phyloP scores from a whole-genome alignment of 2,888 invertebrate genomes.

The Oxytorus armatus region DNA sequence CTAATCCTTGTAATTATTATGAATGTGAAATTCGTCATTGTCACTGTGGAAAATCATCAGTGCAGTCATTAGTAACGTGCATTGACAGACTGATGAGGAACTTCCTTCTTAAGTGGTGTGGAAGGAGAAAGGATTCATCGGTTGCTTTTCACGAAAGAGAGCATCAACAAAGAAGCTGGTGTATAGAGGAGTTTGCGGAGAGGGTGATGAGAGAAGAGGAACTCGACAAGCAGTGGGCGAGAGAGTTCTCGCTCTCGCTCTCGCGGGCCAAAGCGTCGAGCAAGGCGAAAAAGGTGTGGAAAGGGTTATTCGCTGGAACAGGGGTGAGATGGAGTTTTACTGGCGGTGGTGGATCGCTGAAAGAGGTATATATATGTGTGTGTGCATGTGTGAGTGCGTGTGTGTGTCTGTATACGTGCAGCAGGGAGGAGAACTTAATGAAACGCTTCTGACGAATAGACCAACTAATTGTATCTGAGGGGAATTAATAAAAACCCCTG shows the following conservation, averaged over 20 bases:
- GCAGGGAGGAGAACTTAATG: conserved; percentile 80
- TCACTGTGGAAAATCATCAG: background rate
- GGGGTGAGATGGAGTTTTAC: conserved; percentile 45
- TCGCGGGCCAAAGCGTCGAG: conserved; percentile 25
- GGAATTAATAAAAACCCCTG: conserved; percentile 84
- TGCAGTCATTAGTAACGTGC: background rate
- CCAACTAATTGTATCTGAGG: conserved; percentile 84
- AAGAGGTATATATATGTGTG: conserved; percentile 35
- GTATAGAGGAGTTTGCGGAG: conserved; percentile 65
- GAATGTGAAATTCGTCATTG: background rate
- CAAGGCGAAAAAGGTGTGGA: conserved; percentile 38
- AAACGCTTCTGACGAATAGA: conserved; percentile 84
- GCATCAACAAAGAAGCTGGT: conserved; percentile 72
- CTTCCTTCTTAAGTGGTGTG: conserved; percentile 23
- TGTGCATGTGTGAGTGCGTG: too few species aligned
- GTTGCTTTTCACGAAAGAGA: conserved; percentile 60
- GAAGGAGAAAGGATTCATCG: conserved; percentile 48
- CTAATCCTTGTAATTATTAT: background rate
- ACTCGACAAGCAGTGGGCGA: conserved; percentile 16
- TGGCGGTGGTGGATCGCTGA: conserved; percentile 36
- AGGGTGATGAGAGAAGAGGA: conserved; percentile 50
- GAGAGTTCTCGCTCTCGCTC: conserved; percentile 40
- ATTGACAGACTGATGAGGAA: conserved; percentile 20
- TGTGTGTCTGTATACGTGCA: conserved; percentile 11
- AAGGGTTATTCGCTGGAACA: conserved; percentile 28